Conservation (phyloP, 2,113 vertebrate species). For the Rutilus rutilus region DNA sequence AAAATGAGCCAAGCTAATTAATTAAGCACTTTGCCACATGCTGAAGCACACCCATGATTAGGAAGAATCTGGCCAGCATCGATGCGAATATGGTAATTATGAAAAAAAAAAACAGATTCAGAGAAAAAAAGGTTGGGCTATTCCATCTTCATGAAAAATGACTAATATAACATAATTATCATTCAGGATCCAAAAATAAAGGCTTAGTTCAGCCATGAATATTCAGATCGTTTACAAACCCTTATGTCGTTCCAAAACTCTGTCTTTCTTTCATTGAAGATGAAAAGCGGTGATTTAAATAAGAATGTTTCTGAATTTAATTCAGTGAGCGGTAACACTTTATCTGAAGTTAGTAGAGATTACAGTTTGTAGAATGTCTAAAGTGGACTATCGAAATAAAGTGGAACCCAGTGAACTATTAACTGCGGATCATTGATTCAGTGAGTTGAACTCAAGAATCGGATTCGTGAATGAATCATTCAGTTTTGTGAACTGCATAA, state of each 20-base stretch:
- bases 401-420: background rate
- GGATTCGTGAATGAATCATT: background rate
- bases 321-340: background rate
- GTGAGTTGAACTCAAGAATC: background rate
- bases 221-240: background rate
- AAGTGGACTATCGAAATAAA: too few species aligned
- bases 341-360: too few species aligned
- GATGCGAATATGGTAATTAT: background rate
- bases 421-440: background rate
- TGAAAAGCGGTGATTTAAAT: background rate
- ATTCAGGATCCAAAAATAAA: conserved; percentile 3
- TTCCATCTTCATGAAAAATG: background rate
- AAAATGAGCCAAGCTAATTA: conserved; percentile 8
- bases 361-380: too few species aligned
- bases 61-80: conserved; percentile 13
- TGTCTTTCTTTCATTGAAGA: background rate
- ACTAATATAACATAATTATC: background rate
- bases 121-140: background rate
- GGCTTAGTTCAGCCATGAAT: background rate
- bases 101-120: background rate
- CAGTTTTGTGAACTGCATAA: background rate
- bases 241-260: background rate
- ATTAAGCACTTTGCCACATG: conserved; percentile 31
- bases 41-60: background rate
- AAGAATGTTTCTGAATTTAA: background rate